Percentiles rank a stretch among this genome's conserved stretches.
Conservation (phyloP, 2,113 vertebrate genomes). For the Chaetorhynchus papuensis region DNA sequence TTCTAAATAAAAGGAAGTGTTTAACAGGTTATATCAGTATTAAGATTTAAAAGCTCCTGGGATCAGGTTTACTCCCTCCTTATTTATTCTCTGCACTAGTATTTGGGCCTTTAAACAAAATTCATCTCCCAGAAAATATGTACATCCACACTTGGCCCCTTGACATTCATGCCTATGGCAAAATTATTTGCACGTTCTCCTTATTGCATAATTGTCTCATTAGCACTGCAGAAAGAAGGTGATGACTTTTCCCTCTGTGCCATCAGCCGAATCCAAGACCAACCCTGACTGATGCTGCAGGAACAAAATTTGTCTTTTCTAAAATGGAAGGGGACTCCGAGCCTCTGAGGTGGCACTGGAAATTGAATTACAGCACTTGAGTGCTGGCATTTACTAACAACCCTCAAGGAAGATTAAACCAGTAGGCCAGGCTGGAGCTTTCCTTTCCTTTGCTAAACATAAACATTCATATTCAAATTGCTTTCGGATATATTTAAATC, state of each 20-base stretch:
- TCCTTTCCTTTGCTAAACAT: not conserved
- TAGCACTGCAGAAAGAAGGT: not conserved
- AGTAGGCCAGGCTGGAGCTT: not conserved
- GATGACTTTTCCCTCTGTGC: constrained; percentile 15
- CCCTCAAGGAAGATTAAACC: not conserved
- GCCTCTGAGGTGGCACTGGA: not conserved
- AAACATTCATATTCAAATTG: constrained; percentile 18
- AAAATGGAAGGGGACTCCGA: not conserved
- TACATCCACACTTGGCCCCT: constrained; percentile 1
- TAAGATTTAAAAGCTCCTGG: not conserved
- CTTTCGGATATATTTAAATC: constrained; percentile 42
- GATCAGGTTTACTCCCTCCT: not conserved
- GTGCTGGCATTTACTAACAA: not conserved
- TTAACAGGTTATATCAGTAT: constrained; percentile 15
- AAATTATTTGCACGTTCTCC: not conserved
- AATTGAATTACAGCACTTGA: not conserved
- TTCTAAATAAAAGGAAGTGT: constrained; percentile 11
- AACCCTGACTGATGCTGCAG: not conserved
- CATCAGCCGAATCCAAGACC: not conserved
- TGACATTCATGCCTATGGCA: constrained; percentile 39
- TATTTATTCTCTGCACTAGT: not conserved
- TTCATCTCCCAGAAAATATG: not conserved
- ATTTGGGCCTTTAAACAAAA: not conserved
- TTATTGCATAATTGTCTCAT: constrained; percentile 28
- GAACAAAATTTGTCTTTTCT: not conserved